phyloP scores from a whole-genome alignment of 2,888 invertebrate species.

The Phorcus lineatus region DNA sequence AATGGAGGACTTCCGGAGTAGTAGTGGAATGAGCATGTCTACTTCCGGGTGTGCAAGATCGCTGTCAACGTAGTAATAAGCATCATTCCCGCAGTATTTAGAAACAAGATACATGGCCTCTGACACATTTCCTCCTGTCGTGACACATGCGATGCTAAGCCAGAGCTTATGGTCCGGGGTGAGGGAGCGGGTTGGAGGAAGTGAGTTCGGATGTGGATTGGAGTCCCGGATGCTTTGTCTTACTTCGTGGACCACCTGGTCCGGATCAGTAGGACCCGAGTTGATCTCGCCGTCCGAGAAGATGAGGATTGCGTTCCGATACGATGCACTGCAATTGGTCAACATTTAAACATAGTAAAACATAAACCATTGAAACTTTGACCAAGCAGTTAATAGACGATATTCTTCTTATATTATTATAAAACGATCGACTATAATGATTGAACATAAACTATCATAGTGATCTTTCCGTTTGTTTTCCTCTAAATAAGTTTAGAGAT shows the following conservation, averaged over 20 bases:
- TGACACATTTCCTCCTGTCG: conserved; percentile 63
- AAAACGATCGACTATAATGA: neutral
- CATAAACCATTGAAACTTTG: too few relatives aligned
- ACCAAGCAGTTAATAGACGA: too few relatives aligned
- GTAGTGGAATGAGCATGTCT: conserved; percentile 65
- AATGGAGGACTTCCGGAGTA: conserved; percentile 62
- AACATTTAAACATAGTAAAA: neutral
- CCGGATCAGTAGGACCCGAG: conserved; percentile 60
- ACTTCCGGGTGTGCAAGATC: conserved; percentile 55
- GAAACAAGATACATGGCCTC: conserved; percentile 64
- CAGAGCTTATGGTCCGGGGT: conserved; percentile 62
- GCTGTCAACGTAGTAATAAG: conserved; percentile 67
- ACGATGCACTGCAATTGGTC: conserved; percentile 41
- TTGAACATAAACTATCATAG: neutral
- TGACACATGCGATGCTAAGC: conserved; percentile 67
- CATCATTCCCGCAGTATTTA: conserved; percentile 67
- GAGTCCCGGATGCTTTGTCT: conserved; percentile 57
- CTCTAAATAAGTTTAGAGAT: too few relatives aligned
- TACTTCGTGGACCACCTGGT: conserved; percentile 57
- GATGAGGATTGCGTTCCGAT: conserved; percentile 64
- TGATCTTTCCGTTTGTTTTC: too few relatives aligned
- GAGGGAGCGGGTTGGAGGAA: conserved; percentile 19
- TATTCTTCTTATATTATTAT: too few relatives aligned
- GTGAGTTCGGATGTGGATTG: conserved; percentile 53
- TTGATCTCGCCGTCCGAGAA: conserved; percentile 72